A percentile compares a stretch with the other conserved stretches of the same genome.
Conservation (phyloP, 1,140 invertebrate species). For the Drosophila oshimai region DNA sequence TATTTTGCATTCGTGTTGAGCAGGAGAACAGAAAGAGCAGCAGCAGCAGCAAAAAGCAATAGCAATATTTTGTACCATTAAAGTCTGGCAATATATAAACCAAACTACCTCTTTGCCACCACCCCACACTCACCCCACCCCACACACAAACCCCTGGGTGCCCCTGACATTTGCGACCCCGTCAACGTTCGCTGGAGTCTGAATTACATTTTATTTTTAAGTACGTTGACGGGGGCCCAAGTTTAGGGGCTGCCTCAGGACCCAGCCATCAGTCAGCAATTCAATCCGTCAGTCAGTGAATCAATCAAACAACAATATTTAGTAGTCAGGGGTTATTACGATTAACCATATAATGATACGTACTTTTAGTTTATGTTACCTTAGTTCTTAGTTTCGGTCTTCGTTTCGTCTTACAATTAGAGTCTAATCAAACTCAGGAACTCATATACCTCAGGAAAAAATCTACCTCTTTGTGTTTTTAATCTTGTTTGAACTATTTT, state of each 20-base stretch:
- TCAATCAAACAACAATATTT: slow-evolving; percentile 35
- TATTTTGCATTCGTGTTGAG: slow-evolving; percentile 23
- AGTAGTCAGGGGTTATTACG: slow-evolving; percentile 30
- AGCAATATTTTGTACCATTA: slow-evolving; percentile 24
- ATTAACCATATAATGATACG: slow-evolving; percentile 33
- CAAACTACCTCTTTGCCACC: slow-evolving; percentile 26
- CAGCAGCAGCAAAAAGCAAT: slow-evolving; percentile 19
- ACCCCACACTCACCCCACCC: slow-evolving; percentile 2
- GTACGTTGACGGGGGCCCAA: slow-evolving; percentile 50
- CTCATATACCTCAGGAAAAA: slow-evolving; percentile 82
- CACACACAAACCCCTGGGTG: not conserved
- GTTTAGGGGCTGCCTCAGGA: not conserved
- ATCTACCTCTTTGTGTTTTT: slow-evolving; percentile 61
- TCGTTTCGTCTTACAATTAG: slow-evolving; percentile 39
- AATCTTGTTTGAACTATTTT: slow-evolving; percentile 25
- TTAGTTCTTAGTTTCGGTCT: slow-evolving; percentile 34
- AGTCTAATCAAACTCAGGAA: slow-evolving; percentile 76
- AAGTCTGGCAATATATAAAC: slow-evolving; percentile 29
- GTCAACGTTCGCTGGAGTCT: slow-evolving; percentile 75
- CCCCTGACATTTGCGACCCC: not conserved
- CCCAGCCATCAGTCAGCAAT: slow-evolving; percentile 16
- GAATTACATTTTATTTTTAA: slow-evolving; percentile 82
- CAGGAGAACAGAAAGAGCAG: not conserved
- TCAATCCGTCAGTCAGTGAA: slow-evolving; percentile 45
- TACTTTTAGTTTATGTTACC: slow-evolving; percentile 41